Percentiles rank a stretch among this genome's conserved stretches.
phyloP scores from a whole-genome alignment of 1,140 invertebrate species.

The Leptinotarsa defecta region DNA sequence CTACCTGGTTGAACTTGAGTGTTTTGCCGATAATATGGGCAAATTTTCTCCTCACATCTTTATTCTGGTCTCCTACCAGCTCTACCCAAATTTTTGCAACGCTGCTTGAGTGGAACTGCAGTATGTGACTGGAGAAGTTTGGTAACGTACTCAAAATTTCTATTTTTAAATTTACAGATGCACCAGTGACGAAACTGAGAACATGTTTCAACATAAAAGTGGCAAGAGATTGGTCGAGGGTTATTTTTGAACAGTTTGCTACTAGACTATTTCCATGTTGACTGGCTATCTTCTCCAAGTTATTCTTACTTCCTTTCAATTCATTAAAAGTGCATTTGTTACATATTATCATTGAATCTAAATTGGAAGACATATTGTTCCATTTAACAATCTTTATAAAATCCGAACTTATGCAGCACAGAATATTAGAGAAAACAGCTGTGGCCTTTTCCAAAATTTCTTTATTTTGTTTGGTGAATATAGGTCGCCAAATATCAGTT shows the following conservation, averaged over 20 bases:
- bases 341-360: conserved; percentile 13
- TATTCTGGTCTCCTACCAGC: conserved; percentile 53
- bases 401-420: conserved; percentile 32
- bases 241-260: conserved; percentile 11
- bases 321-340: conserved; percentile 8
- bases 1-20: conserved; percentile 52
- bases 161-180: conserved; percentile 31
- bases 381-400: conserved; percentile 25
- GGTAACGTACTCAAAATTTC: conserved; percentile 34
- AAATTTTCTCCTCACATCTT: conserved; percentile 53
- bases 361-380: neutral
- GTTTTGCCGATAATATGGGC: conserved; percentile 45
- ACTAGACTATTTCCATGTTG: conserved; percentile 4
- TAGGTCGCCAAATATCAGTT: conserved; percentile 32
- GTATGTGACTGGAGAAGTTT: conserved; percentile 56
- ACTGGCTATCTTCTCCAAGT: neutral
- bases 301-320: neutral
- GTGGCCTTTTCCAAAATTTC: conserved; percentile 25
- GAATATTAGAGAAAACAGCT: conserved; percentile 32
- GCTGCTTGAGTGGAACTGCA: conserved; percentile 54
- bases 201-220: conserved; percentile 34
- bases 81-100: conserved; percentile 55
- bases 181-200: conserved; percentile 30
- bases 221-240: neutral
- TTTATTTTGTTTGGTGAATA: conserved; percentile 26